Evolutionary conservation across 1,140 invertebrate species (phyloP), one percentile per base, ranked within the genome.

Genomic region (Atta colombica): DNA sequence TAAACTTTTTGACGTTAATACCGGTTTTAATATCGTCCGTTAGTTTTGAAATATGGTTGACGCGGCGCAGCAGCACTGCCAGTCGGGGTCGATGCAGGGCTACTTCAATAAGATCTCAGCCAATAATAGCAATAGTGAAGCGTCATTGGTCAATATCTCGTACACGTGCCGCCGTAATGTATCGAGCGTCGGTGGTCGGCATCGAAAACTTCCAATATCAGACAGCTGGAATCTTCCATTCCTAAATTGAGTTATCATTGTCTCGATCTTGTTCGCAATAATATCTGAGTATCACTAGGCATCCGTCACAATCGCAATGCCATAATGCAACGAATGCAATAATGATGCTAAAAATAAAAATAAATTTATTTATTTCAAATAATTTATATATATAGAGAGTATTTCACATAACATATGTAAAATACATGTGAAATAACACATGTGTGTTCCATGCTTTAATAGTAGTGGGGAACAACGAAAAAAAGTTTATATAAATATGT

Each of bases 141-240:
- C 88, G 85, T 89, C 88, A 77, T 90, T 90, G 88, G 88, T 90
- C 88, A 90, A 90, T 90, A 90, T 90, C 88, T 89, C 65, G 88
- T 90, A 87, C 88, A 90, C 88, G 84, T 90, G 88, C 88, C 88
- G 86, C 77, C 77, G 71, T 90, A 90, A 89, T 87, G 88, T 90
- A 90, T 90, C 88, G 88, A 74, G 77, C 88, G 71, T 89, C 66
- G 84, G 77, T 82, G 88, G 72, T 90, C 63, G 84, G 86, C 88
- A 89, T 89, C 86, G 88, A 89, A 89, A 88, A 89, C 88, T 89
- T 86, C 51, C 88, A 87, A 90, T 90, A 90, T 90, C 88, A 63
- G 71, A 55, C 49, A 75, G 71, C 80, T 84, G 55, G 55, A 60
- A 58, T 45, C 68, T 45, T 68, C 77, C 14, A 49, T 71, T 72